Percentiles rank a stretch among this genome's conserved stretches.
Evolutionary conservation across 1,140 invertebrate species (phyloP).

Genomic region (Eurosta solidaginis): DNA sequence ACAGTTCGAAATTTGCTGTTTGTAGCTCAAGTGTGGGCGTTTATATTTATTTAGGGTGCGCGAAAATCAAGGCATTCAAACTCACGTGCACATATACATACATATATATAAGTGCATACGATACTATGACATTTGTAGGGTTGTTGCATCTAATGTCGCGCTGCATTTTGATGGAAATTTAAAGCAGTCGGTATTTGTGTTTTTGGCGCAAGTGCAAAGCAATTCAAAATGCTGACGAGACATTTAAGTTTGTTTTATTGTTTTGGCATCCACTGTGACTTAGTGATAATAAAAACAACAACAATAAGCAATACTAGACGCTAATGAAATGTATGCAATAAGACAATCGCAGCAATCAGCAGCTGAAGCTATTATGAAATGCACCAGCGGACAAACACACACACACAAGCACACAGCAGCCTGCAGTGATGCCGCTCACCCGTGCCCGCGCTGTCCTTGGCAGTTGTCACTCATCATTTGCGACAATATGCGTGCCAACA

Average conservation of each 20-base stretch:
- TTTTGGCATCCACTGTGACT: background rate
- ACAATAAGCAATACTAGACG: background rate
- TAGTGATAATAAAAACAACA: background rate
- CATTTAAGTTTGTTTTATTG: too few relatives aligned
- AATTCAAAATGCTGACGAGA: constrained; percentile 38
- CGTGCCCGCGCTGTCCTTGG: background rate
- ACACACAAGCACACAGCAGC: background rate
- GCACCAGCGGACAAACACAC: background rate
- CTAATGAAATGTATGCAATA: background rate
- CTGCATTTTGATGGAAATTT: background rate
- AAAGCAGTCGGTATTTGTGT: constrained; percentile 44
- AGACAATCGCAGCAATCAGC: constrained; percentile 17
- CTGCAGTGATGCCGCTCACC: background rate
- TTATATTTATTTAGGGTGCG: background rate
- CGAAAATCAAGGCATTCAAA: constrained; percentile 36
- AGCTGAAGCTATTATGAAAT: background rate
- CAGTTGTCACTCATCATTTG: constrained; percentile 26
- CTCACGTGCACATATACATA: background rate
- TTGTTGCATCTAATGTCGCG: background rate
- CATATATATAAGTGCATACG: background rate
- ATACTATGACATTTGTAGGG: background rate
- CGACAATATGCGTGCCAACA: background rate
- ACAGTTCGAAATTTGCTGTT: constrained; percentile 18
- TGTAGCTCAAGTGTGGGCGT: constrained; percentile 28
- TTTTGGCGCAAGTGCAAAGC: constrained; percentile 58